Conservation (phyloP, 2,888 invertebrate genomes). For the Tribolium freemani region DNA sequence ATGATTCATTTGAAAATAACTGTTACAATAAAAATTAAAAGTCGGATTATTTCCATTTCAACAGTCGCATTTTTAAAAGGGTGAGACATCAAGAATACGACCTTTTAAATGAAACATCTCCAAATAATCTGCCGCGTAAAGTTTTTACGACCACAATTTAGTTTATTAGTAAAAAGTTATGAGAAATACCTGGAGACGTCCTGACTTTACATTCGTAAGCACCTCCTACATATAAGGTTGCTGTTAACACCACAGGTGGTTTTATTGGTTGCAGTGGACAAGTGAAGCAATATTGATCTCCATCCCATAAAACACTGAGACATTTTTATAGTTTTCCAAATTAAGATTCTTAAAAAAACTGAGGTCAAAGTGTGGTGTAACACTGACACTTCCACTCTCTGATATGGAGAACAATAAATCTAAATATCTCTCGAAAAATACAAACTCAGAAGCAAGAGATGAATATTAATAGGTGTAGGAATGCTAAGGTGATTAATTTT, state of each 20-base stretch:
- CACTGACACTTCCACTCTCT: background rate
- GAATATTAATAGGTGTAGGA: background rate
- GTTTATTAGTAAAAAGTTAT: background rate
- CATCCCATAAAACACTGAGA: background rate
- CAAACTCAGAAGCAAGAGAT: background rate
- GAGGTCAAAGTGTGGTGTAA: background rate
- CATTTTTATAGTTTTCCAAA: background rate
- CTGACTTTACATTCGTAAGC: background rate
- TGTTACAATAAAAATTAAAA: background rate
- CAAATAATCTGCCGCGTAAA: background rate
- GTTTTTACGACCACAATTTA: background rate
- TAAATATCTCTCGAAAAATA: background rate
- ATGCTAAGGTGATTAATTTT: conserved; percentile 1
- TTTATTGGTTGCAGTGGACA: background rate
- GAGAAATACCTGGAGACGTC: background rate
- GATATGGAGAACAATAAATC: background rate
- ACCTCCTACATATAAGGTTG: background rate
- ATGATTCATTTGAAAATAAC: background rate
- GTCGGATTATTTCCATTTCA: conserved; percentile 3
- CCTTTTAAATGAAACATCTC: background rate
- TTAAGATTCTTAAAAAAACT: background rate
- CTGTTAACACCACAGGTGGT: background rate
- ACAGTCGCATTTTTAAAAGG: background rate
- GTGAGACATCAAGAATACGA: background rate
- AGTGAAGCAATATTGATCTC: background rate